Percentiles rank a stretch among this genome's conserved stretches.
Evolutionary conservation across 1,140 invertebrate species (phyloP).

Genomic region (Episyrphus balteatus): DNA sequence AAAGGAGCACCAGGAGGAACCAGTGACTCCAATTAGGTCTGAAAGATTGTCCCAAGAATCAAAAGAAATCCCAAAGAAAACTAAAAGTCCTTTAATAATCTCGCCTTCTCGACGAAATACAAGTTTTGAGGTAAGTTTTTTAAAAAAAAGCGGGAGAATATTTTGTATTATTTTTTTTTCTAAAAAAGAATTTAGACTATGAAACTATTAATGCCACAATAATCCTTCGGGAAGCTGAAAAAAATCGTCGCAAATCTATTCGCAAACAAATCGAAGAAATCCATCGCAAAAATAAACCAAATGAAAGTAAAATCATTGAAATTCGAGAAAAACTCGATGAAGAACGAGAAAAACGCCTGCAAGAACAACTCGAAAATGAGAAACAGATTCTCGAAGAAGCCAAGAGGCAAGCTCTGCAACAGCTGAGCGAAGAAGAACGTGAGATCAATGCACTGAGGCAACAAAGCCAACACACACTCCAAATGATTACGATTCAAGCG

Average conservation of each 20-base stretch:
- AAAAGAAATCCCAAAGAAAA: slow-evolving; percentile 1
- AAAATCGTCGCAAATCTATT: slow-evolving; percentile 18
- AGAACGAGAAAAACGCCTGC: not conserved
- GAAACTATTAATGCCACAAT: slow-evolving; percentile 4
- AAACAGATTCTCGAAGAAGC: slow-evolving; percentile 12
- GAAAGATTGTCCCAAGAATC: not conserved
- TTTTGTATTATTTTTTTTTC: not conserved
- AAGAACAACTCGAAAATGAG: slow-evolving; percentile 9
- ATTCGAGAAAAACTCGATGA: not conserved
- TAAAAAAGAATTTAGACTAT: slow-evolving; percentile 5
- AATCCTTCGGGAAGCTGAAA: slow-evolving; percentile 11
- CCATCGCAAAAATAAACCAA: too few relatives aligned
- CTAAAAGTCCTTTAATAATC: slow-evolving; percentile 1
- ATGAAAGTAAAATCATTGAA: too few relatives aligned
- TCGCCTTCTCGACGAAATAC: not conserved
- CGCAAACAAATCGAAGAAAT: slow-evolving; percentile 10
- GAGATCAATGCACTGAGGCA: slow-evolving; percentile 10
- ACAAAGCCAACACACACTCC: slow-evolving; percentile 18
- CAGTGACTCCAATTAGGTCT: not conserved
- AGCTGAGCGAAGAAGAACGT: slow-evolving; percentile 16
- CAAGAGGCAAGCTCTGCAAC: slow-evolving; percentile 12
- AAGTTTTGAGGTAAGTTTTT: not conserved
- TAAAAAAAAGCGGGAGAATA: not conserved
- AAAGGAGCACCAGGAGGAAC: not conserved
- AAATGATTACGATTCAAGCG: slow-evolving; percentile 19